These are phyloP conservation scores for Charina bottae DNA, from an alignment of 2,113 vertebrate species.

Conservation along the genomic window DNA sequence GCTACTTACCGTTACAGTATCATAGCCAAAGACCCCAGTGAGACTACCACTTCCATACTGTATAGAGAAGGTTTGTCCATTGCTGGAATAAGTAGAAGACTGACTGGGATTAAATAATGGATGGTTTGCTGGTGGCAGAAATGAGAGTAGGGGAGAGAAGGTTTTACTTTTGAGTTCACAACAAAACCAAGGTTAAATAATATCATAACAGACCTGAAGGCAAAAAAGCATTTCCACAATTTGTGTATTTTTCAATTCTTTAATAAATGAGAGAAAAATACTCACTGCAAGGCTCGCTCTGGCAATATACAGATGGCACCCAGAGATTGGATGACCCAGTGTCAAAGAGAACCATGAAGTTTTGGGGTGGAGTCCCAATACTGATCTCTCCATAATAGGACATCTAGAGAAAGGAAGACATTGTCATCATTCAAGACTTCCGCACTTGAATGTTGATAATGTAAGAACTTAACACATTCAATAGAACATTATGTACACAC, in stretches of 20 bases:
- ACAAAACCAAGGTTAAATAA: neutral
- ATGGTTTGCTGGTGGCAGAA: conserved; percentile 54
- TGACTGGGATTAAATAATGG: conserved; percentile 62
- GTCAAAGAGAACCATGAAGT: conserved; percentile 68
- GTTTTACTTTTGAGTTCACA: neutral
- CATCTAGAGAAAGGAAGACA: conserved; percentile 18
- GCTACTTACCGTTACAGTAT: conserved; percentile 65
- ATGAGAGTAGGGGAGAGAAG: neutral
- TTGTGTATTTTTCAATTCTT: neutral
- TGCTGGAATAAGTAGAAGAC: conserved; percentile 63
- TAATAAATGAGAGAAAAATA: conserved; percentile 8
- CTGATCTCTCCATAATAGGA: conserved; percentile 68
- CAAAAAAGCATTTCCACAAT: neutral
- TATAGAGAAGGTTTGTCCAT: conserved; percentile 62
- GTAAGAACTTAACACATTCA: neutral
- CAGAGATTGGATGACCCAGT: conserved; percentile 65
- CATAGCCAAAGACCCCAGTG: conserved; percentile 65
- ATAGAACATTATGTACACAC: neutral
- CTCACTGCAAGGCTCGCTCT: conserved; percentile 63
- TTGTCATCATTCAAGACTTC: neutral
- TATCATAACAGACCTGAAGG: neutral
- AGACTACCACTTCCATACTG: conserved; percentile 66
- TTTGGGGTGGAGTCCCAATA: conserved; percentile 63
- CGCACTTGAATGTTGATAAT: neutral
- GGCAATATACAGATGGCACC: conserved; percentile 63